Evolutionary conservation across 2,113 vertebrate genomes (phyloP), one percentile per base, ranked within the genome.

Genomic region (Lynx canadensis): DNA sequence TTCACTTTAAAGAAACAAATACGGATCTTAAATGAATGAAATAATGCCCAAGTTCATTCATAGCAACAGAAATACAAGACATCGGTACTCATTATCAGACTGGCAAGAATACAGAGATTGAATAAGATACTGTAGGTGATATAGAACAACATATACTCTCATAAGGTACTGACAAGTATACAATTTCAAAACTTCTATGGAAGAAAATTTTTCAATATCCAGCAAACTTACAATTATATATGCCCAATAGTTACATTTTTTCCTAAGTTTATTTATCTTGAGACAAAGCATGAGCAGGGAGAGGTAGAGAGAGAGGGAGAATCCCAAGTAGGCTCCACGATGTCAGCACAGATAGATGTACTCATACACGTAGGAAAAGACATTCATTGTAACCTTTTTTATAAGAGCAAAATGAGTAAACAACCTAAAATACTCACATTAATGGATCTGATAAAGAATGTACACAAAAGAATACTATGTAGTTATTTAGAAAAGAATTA

Each of bases 1-100:
- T 50, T 93, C 38, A 73, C 15, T 21, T 41, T 81, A 50, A 84
- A 92, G 57, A 96, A 92, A 45, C 45, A 93, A 83, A 57, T 78
- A 91, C 38, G 14, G 1, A 33, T 96, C 18, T 63, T 55, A 79
- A 48, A 73, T 50, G 29, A 86, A 79, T 36, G 25, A 81, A 95
- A 81, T 71, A 79, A 84, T 71, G 15, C 2, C 52, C n/a, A 87
- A 69, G 21, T 57, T 87, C 65, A 93, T 23, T 85, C 69, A 52
- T 48, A 73, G 18, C 25, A 65, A 18, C 38, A 96, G 50, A 93
- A 94, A 66, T 41, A 78, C 3, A 29, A 71, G 29, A 50, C 9
- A 12, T 16, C 27, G 33, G 27, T 21, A 78, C 74, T 74, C 19
- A 50, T 65, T 63, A 48, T 13, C 7, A 25, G 80, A 78, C n/a